Evolutionary conservation across 64 coral and sea anemone species (phyloP).

Genomic region (Acropora yongei): DNA sequence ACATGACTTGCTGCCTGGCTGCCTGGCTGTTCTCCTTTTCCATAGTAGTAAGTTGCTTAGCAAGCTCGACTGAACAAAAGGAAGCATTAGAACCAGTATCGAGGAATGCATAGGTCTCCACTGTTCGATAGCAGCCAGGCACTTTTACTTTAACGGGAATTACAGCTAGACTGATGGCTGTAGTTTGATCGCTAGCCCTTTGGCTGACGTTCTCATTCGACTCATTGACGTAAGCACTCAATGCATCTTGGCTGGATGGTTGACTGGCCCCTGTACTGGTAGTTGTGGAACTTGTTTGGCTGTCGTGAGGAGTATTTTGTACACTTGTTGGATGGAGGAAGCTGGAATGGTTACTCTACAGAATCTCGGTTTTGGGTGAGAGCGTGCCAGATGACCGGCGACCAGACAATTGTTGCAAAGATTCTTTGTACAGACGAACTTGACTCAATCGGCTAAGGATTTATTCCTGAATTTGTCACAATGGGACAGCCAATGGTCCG

Average conservation of each 20-base stretch:
- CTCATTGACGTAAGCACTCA: neutral
- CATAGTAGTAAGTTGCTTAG: neutral
- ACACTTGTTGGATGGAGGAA: constrained; percentile 15
- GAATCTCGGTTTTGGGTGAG: constrained; percentile 11
- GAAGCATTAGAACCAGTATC: constrained; percentile 49
- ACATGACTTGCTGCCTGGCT: no score
- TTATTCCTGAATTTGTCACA: constrained; percentile 31
- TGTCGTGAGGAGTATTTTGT: neutral
- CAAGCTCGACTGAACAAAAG: constrained; percentile 11
- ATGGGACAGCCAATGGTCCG: constrained; percentile 33
- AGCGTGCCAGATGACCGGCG: constrained; percentile 18
- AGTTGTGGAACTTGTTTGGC: neutral
- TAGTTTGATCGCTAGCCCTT: neutral
- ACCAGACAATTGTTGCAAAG: constrained; percentile 43
- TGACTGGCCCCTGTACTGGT: neutral
- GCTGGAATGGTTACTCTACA: neutral
- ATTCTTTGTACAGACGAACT: constrained; percentile 26
- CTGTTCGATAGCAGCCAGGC: neutral
- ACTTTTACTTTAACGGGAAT: constrained; percentile 49
- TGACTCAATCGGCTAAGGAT: constrained; percentile 9
- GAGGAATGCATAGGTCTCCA: constrained; percentile 52
- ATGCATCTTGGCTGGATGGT: neutral
- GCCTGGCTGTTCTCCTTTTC: no score
- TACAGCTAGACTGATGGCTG: constrained; percentile 16
- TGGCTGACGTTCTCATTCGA: neutral